A percentile compares a stretch with the other conserved stretches of the same genome.
Conservation (phyloP, 2,888 invertebrate genomes). For the Drosophila tanythrix region DNA sequence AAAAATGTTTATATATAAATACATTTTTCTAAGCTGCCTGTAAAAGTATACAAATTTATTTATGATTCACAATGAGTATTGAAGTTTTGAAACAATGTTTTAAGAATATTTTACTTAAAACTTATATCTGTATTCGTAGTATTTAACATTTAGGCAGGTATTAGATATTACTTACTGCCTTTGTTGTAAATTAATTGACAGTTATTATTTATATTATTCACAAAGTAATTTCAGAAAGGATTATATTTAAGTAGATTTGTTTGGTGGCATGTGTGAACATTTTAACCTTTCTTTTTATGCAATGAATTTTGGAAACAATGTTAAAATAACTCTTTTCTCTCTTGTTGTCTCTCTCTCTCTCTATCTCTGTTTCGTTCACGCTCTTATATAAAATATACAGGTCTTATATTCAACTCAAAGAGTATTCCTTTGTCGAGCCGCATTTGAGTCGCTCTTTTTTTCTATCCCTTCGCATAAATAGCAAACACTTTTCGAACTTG, state of each 20-base stretch:
- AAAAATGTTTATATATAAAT: background rate
- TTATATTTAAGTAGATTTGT: background rate
- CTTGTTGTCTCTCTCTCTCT: background rate
- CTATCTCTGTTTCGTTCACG: background rate
- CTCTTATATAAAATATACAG: conserved; percentile 2
- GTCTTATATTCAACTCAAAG: background rate
- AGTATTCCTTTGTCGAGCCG: conserved; percentile 8
- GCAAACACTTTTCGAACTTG: conserved; percentile 73
- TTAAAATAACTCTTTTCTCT: background rate
- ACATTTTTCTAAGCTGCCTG: background rate
- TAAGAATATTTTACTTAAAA: background rate
- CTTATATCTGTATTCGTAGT: background rate
- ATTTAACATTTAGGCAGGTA: background rate
- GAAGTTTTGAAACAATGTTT: background rate
- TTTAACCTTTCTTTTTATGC: background rate
- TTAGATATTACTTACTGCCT: background rate
- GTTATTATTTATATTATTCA: background rate
- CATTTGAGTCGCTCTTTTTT: conserved; percentile 9
- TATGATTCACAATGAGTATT: no score
- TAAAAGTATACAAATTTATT: background rate
- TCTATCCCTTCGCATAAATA: conserved; percentile 71
- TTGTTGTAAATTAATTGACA: background rate
- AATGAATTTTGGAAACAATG: background rate
- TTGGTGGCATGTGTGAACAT: background rate
- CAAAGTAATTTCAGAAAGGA: background rate